Percentiles rank a stretch among this genome's conserved stretches.
Evolutionary conservation across 2,113 vertebrate genomes (phyloP).

Genomic region (Anguilla rostrata): DNA sequence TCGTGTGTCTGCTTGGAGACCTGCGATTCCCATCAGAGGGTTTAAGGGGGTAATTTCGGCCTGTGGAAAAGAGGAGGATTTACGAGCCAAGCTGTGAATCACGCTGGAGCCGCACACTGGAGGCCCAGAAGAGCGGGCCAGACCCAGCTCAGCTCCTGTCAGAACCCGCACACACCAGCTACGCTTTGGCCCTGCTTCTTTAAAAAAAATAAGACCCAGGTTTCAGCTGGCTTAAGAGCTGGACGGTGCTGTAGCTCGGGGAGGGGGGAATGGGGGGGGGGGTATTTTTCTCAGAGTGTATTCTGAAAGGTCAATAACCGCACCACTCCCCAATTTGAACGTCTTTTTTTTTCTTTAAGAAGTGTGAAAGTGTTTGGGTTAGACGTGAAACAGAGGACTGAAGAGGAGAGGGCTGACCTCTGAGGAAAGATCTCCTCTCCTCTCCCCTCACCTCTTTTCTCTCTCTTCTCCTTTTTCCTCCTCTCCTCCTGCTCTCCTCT

Average conservation of each 20-base stretch:
- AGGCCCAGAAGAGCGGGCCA: too few species aligned
- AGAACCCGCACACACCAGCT: background rate
- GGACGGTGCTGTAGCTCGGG: background rate
- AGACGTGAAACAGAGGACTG: too few species aligned
- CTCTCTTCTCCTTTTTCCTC: background rate
- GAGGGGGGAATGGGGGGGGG: background rate
- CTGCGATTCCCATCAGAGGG: background rate
- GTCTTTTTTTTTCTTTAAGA: background rate
- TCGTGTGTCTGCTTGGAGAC: background rate
- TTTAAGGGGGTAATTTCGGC: background rate
- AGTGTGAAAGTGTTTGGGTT: too few species aligned
- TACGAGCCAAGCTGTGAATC: background rate
- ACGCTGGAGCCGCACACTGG: background rate
- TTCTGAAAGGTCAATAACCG: conserved; percentile 31
- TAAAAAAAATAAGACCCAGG: background rate
- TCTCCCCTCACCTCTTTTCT: conserved; percentile 23
- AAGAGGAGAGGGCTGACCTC: background rate
- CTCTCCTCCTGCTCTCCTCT: too few species aligned
- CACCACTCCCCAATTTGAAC: conserved; percentile 38
- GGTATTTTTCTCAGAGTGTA: background rate
- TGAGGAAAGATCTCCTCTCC: background rate
- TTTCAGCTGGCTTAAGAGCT: background rate
- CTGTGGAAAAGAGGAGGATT: background rate
- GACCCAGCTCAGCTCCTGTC: too few species aligned
- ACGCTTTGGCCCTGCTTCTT: background rate